A percentile compares a stretch with the other conserved stretches of the same genome.
These are phyloP conservation scores for Meloe dianella DNA, from an alignment of 2,888 invertebrate species.

Conservation along the genomic window DNA sequence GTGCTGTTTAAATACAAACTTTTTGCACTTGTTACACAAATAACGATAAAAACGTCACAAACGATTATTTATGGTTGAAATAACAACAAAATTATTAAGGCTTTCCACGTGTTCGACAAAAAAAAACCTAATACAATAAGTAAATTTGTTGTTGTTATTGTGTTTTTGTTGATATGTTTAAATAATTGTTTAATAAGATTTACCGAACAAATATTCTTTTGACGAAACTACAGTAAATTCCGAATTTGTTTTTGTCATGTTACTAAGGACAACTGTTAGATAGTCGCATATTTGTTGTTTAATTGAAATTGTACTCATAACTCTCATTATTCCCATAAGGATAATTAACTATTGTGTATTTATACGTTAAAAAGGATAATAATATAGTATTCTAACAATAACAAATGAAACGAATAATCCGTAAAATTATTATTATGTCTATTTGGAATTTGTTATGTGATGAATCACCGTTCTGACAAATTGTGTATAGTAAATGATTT, in stretches of 20 bases:
- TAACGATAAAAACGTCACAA: neutral
- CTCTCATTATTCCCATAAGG: neutral
- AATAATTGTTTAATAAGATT: neutral
- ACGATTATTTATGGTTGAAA: slow-evolving; percentile 2
- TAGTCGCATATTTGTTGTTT: neutral
- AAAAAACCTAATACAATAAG: neutral
- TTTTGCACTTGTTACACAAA: neutral
- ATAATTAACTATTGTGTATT: neutral
- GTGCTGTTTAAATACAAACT: neutral
- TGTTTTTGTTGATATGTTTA: neutral
- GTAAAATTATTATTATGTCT: neutral
- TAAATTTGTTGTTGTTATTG: neutral
- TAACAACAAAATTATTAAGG: neutral
- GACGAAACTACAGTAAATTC: neutral
- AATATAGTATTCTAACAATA: neutral
- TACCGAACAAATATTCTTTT: neutral
- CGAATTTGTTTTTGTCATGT: neutral
- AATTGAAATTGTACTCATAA: neutral
- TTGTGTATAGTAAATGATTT: neutral
- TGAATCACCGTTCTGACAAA: neutral
- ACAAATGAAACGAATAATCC: neutral
- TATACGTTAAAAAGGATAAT: too few species aligned
- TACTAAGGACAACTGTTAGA: neutral
- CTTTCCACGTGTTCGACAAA: neutral
- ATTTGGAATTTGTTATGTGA: neutral